A percentile compares a stretch with the other conserved stretches of the same genome.
phyloP scores from a whole-genome alignment of 1,140 invertebrate species.

The Aphaenogaster ashmeadi region DNA sequence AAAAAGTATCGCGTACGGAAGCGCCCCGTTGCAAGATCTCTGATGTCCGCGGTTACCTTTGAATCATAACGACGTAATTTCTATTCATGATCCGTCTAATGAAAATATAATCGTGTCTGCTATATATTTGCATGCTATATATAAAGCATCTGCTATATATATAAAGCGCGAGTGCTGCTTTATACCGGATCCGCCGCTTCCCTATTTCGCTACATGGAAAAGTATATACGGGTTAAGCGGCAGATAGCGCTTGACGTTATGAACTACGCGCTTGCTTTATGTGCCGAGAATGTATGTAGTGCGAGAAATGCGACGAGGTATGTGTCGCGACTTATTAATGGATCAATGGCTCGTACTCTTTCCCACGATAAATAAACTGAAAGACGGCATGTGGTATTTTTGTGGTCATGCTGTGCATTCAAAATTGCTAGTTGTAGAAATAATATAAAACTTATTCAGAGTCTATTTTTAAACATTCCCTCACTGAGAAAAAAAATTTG shows the following conservation, averaged over 20 bases:
- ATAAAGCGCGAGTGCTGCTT: slow-evolving; percentile 47
- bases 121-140: slow-evolving; percentile 57
- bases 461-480: not conserved
- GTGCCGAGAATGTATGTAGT: slow-evolving; percentile 12
- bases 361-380: slow-evolving; percentile 11
- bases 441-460: not conserved
- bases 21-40: slow-evolving; percentile 41
- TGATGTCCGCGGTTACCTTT: slow-evolving; percentile 63
- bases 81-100: slow-evolving; percentile 76
- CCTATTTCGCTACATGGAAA: slow-evolving; percentile 40
- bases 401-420: not conserved
- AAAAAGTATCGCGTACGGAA: slow-evolving; percentile 54
- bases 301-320: slow-evolving; percentile 26
- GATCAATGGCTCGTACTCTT: slow-evolving; percentile 25
- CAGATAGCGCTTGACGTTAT: slow-evolving; percentile 49
- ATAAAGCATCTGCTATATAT: no score
- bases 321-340: slow-evolving; percentile 39
- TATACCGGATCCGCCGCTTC: slow-evolving; percentile 43
- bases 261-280: slow-evolving; percentile 38
- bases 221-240: slow-evolving; percentile 50
- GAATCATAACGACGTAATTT: slow-evolving; percentile 75
- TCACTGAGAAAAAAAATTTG: no score
- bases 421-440: not conserved
- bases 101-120: slow-evolving; percentile 73
- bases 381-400: not conserved